Evolutionary conservation across 2,113 vertebrate species (phyloP), one percentile per base, ranked within the genome.

Genomic region (Nansenia antarctica): DNA sequence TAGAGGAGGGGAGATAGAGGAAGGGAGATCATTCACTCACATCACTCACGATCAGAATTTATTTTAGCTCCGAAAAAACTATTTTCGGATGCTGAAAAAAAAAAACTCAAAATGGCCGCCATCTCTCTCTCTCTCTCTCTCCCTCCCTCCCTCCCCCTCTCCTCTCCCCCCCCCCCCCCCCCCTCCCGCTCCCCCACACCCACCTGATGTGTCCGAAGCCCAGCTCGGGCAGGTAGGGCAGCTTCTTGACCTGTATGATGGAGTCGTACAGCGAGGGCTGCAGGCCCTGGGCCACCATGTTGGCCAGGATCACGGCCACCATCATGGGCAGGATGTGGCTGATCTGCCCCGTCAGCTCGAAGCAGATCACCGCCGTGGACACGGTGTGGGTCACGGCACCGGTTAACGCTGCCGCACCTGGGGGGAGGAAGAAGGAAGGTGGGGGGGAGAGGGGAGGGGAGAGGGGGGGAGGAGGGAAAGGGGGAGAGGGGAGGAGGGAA

Each of bases 311-410:
- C 64, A 98, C 96, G 9, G 96, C 95, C 84, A 98, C 96, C 94
- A 98, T 97, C 96, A 98, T 98, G 68, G 96, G 96, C 24, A 98
- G 91, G 87, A 98, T 96, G 88, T 98, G 96, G 22, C 95, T 94
- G 72, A 98, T 98, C 90, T 98, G 95, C 12, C 96, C 96, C 0
- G 96, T 98, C 84, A 98, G 84, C 85, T 98, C 96, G 0, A 98
- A 98, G 92, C 96, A 98, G 84, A 98, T 98, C 52, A 98, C 96
- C 0, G 96, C 96, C 0, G 96, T 98, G 83, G 96, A 98, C 53
- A 98, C 95, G 0, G 96, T 98, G 87, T 98, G 96, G 70, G 96
- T 97, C 76, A 98, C 96, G 0, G 96, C 96, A 0, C 96, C 96
- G 0, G 95, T 95, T 84, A 98, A 61, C 1, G 96, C 96, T n/a